Percentiles rank a stretch among this genome's conserved stretches.
Conservation (phyloP, 2,797 vertebrate genomes). For the Alcedo quadribrachys region DNA sequence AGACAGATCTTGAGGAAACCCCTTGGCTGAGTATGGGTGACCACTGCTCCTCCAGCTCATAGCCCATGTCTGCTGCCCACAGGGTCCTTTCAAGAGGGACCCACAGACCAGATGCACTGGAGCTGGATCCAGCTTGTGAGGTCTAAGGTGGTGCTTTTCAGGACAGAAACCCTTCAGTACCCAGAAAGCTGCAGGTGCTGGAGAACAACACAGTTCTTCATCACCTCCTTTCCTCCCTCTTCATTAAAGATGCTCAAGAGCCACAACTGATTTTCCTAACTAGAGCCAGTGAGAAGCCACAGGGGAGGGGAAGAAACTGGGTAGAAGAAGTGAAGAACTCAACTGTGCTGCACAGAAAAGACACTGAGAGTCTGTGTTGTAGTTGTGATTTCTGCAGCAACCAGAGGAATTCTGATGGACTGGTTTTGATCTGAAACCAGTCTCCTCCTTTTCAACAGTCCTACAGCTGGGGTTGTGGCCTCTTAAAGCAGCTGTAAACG, state of each 20-base stretch:
- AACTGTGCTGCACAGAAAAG: fast-evolving
- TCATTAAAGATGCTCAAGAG: background rate
- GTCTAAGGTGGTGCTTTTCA: background rate
- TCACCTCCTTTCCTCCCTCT: background rate
- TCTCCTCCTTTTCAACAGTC: background rate
- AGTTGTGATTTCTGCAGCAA: background rate
- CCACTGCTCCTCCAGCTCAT: background rate
- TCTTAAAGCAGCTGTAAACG: background rate
- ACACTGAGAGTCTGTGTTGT: fast-evolving
- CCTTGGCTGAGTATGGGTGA: background rate
- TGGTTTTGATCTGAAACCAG: background rate
- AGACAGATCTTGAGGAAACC: background rate
- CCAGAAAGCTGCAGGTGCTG: background rate
- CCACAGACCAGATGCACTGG: background rate
- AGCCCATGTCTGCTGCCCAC: background rate
- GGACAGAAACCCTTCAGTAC: background rate
- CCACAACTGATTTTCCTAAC: background rate
- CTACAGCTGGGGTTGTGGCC: too few relatives aligned
- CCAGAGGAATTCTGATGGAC: background rate
- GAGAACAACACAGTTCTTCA: background rate
- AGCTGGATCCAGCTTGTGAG: background rate
- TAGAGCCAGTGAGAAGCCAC: background rate
- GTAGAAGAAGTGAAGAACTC: background rate
- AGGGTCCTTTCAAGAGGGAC: background rate
- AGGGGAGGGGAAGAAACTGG: background rate